Base-by-base conservation (phyloP, 2,113 vertebrate genomes). In the Gavialis gangeticus region DNA sequence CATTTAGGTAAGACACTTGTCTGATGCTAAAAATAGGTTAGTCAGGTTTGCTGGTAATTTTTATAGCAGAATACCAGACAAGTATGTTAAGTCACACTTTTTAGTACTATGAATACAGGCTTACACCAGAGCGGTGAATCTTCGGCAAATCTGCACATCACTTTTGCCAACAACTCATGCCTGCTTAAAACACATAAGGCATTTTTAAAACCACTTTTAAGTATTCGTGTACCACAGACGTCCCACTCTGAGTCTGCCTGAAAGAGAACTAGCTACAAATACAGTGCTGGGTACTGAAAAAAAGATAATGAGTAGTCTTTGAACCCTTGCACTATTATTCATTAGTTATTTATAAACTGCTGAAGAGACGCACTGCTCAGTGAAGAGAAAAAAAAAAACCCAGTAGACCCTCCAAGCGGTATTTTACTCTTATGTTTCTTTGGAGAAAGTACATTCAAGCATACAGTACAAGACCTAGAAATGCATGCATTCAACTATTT, bases 331-430 rank as follows among this genome's bases (percentile, higher is more conserved):
- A 55, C 69, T 85, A 57, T 63, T 94, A 95, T 93, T 95, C 55
- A 88, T 93, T 73, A 73, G 88, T 95, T 97, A 95, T 97, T 96
- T 95, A 91, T 95, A 85, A 95, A 92, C 58, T 89, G 71, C 67
- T 94, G 77, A 62, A 95, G 91, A 89, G 89, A 87, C 1, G 22
- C 58, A 18, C 13, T 56, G 71, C 59, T 94, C 82, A 84, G 59
- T 87, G 79, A 89, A 91, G 87, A 80, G 46, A 83, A n/a, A 93
- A 85, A 90, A 34, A 34, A 34, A 34, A 34, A 4, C 34, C 89
- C 28, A 13, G 24, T 63, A 96, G 85, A 94, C 62, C 91, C 71
- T 94, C 87, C 83, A 79, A 87, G 89, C 60, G 87, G 91, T 93
- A 91, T 94, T 91, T 84, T 60, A 93, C 30, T 90, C 57, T 91